phyloP scores from a whole-genome alignment of 2,888 invertebrate species.

The Apotomis capreana region DNA sequence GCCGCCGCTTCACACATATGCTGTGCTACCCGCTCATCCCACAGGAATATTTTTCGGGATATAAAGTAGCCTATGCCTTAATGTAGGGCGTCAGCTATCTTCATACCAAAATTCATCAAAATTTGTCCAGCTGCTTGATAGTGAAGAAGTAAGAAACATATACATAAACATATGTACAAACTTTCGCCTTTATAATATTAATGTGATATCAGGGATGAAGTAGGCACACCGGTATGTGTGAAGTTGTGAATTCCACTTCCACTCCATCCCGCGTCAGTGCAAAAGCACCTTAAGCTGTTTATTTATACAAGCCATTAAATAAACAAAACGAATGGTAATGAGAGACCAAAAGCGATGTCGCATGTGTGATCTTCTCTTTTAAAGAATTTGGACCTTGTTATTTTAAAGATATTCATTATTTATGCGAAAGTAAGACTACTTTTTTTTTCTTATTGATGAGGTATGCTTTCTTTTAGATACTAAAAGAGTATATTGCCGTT shows the following conservation, averaged over 20 bases:
- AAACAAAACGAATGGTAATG: slow-evolving; percentile 16
- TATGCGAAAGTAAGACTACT: not conserved
- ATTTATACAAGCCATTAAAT: slow-evolving; percentile 13
- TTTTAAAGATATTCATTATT: slow-evolving; percentile 23
- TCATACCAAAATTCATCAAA: too few relatives aligned
- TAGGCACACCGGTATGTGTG: too few relatives aligned
- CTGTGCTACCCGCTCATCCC: too few relatives aligned
- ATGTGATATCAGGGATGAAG: too few relatives aligned
- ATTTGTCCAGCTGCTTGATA: too few relatives aligned
- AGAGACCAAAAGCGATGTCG: slow-evolving; percentile 15
- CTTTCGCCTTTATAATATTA: too few relatives aligned
- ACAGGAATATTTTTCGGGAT: too few relatives aligned
- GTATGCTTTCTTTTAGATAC: not conserved
- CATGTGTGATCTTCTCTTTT: slow-evolving; percentile 23
- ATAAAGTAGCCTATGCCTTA: too few relatives aligned
- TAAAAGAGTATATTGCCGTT: not conserved
- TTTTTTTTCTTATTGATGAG: not conserved
- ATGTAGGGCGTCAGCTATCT: too few relatives aligned
- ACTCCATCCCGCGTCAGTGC: not conserved
- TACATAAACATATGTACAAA: too few relatives aligned
- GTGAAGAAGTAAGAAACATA: too few relatives aligned
- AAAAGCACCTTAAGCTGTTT: not conserved
- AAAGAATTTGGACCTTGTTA: slow-evolving; percentile 11
- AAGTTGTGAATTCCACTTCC: not conserved
- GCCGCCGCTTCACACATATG: too few relatives aligned